Conservation (phyloP, 1,140 invertebrate genomes). For the Eurosta solidaginis region DNA sequence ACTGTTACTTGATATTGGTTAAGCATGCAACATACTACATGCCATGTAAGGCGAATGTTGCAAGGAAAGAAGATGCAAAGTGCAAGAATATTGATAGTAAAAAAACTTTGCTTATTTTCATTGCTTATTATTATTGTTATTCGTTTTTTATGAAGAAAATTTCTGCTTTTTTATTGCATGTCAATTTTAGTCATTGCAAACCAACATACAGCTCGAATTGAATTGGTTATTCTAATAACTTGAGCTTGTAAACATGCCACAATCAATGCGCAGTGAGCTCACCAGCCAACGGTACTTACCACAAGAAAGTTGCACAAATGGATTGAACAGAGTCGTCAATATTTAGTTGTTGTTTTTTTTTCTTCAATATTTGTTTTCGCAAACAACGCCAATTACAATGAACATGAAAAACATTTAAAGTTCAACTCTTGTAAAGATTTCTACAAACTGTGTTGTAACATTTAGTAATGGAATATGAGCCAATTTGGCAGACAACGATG, state of each 20-base stretch:
- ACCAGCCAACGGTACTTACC: neutral
- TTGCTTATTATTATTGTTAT: neutral
- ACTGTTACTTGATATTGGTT: too few relatives aligned
- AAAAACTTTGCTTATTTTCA: neutral
- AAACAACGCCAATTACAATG: neutral
- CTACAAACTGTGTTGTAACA: neutral
- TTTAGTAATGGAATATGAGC: neutral
- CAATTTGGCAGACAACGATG: neutral
- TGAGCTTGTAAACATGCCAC: neutral
- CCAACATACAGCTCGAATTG: neutral
- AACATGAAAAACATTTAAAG: neutral
- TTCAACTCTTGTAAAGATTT: neutral
- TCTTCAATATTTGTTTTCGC: neutral
- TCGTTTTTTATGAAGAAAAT: neutral
- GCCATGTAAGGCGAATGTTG: neutral
- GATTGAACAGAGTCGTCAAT: neutral
- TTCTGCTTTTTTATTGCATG: neutral
- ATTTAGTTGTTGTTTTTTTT: neutral
- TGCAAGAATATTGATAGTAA: neutral
- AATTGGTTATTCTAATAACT: neutral
- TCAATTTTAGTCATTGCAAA: neutral
- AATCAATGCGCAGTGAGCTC: neutral
- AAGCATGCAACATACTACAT: conserved; percentile 13
- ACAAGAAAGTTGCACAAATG: neutral
- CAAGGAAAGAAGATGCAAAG: neutral